Base-by-base conservation (phyloP, 2,797 vertebrate species). In the Rhynchotus rufescens region DNA sequence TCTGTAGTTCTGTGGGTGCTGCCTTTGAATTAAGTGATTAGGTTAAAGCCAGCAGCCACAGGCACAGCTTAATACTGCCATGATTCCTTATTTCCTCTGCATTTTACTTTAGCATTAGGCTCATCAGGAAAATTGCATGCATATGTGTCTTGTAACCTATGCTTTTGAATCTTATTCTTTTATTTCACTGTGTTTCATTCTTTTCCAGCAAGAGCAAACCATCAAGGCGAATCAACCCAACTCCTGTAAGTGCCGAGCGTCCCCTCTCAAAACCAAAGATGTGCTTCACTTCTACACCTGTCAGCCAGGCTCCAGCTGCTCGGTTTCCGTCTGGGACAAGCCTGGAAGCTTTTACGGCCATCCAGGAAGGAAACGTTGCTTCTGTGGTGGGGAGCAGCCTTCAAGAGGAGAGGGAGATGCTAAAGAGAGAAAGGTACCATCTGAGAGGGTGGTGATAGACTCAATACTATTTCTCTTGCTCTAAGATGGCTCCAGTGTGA, bases 151-250 rank as follows among this genome's bases (percentile, higher is more conserved):
- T 75, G 57, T 77, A 30, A 38, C 19, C 12, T 14, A 40, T 40
- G 40, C 40, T 32, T 54, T 34, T 79, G 28, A 14, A 44, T 9
- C 67, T 87, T 61, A 84, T 45, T n/a, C 40, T 87, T 38, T 83
- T 42, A 61, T 86, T 92, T 86, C n/a, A 77, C 25, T 71, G 60
- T 17, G 51, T 52, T 86, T 1, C 0, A 32, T 90, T 94, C 34
- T 86, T 22, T 15, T 94, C 81, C 96, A 99, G 99, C 94, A 97
- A 96, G 95, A 97, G 98, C 67, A 99, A 98, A 86, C 99, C 99
- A 26, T 99, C 99, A 2, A 98, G 99, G 77, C 97, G 99, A 95
- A 99, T 99, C 96, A 99, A 99, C 94, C 99, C 99, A 23, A 99
- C 99, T 17, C 99, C 99, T 34, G 98, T 99, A 89, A 98, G 98